A percentile compares a stretch with the other conserved stretches of the same genome.
phyloP scores from a whole-genome alignment of 2,797 vertebrate species.

The Nasua narica region DNA sequence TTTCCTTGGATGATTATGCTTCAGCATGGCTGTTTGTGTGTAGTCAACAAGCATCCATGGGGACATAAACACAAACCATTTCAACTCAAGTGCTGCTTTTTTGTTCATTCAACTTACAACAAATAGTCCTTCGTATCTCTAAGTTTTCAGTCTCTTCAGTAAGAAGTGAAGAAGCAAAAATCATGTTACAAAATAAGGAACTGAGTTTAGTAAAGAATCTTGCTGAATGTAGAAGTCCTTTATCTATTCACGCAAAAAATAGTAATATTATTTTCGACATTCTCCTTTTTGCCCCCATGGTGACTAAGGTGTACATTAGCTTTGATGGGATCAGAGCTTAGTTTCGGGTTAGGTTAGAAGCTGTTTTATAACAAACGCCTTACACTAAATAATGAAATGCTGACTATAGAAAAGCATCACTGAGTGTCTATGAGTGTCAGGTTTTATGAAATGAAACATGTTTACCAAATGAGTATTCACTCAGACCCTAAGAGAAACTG shows the following conservation, averaged over 20 bases:
- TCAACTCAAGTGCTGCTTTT: neutral
- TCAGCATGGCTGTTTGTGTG: constrained; percentile 15
- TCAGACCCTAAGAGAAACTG: neutral
- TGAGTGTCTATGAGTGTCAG: neutral
- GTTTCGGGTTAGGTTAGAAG: neutral
- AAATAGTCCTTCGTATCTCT: neutral
- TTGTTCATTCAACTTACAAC: neutral
- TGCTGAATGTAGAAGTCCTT: neutral
- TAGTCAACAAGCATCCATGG: constrained; percentile 3
- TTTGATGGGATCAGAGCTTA: neutral
- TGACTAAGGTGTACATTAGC: neutral
- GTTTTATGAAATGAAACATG: neutral
- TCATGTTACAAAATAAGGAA: neutral
- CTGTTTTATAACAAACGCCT: neutral
- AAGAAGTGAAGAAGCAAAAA: neutral
- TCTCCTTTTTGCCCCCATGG: neutral
- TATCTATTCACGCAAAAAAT: neutral
- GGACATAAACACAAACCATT: constrained; percentile 44
- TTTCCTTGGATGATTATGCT: constrained; percentile 31
- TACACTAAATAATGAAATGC: neutral
- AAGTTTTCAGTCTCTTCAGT: neutral
- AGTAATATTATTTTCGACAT: neutral
- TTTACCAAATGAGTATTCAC: neutral
- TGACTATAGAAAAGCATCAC: neutral
- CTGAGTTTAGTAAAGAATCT: neutral